Evolutionary conservation across 1,140 invertebrate species (phyloP), one percentile per base, ranked within the genome.

Genomic region (Kradibia gibbosae): DNA sequence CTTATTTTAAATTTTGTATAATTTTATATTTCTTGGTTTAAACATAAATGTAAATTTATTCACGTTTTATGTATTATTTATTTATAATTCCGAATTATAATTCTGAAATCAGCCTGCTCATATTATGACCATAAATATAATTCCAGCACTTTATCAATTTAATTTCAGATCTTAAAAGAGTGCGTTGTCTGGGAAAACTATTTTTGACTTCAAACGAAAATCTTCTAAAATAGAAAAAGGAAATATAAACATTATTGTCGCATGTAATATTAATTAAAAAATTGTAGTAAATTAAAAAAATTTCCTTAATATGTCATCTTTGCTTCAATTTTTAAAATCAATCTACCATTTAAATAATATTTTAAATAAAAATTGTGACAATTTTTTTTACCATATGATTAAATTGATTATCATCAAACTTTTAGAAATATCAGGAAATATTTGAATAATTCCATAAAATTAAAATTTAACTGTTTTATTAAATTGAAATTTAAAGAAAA

Each of bases 91-190:
- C n/a, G n/a, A n/a, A n/a, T n/a, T n/a, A n/a, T n/a, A 39, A 67
- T 67, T 28, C 20, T 39, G 20, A 39, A 67, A 8, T 65, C 13
- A n/a, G 4, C 36, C 11, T n/a, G 34, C 17, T 67, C 34, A 22
- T 67, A n/a, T 31, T 67, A 39, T 36, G 20, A 36, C 15, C 34
- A 11, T 67, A 22, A 67, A 39, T 67, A 39, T 39, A 20, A 39
- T 4, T 22, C 2, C 28, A 67, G n/a, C 3, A 8, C 20, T 39
- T 39, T 22, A 39, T 67, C 36, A 39, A 39, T 67, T 67, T 67
- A n/a, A 67, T n/a, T 67, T 67, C 17, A 15, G n/a, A 67, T 67
- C 20, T 67, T 39, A 67, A 39, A n/a, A 39, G 10, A 67, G n/a
- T 39, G 10, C 17, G 3, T 67, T 39, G 34, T 10, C 0, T 67